Evolutionary conservation across 1,140 invertebrate species (phyloP), one percentile per base, ranked within the genome.

Genomic region (Anastrepha obliqua): DNA sequence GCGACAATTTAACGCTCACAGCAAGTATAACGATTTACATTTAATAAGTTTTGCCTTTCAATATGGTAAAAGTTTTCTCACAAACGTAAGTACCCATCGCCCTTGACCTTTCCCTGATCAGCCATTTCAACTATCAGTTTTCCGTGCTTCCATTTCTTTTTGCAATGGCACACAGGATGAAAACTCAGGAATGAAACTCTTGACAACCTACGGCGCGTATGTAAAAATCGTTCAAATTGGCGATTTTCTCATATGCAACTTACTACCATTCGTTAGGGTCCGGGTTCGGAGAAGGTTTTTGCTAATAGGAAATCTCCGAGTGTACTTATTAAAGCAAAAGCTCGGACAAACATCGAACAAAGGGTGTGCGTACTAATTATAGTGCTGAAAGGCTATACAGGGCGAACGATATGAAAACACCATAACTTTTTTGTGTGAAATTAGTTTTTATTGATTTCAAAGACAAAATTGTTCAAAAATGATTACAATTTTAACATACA

Each of bases 1-100:
- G 94, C 29, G 96, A 96, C 39, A 93, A 93, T 8, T 96, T 95
- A 86, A 95, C 94, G 94, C 95, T 96, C 91, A 95, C 96, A 91
- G 94, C 95, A 85, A 95, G 95, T 96, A 93, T 74, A 44, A 74
- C 0, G 67, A n/a, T 42, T 17, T 74, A 17, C 13, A 74, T 47
- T 74, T 74, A 85, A 65, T 44, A 47, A 58, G 15, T 55, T 85
- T 58, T 42, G 86, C 44, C 70, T 58, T 85, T 58, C 67, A 74
- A 17, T 42, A n/a, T n/a, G n/a, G n/a, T 42, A 9, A 11, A 47
- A n/a, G 47, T 47, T 13, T 17, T 67, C 42, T 9, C 42, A 70
- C 42, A 47, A 5, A n/a, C 11, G 17, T 74, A 3, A 11, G 2
- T 0, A 42, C 13, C 44, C 7, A 15, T 42, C 2, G 2, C 13